A percentile compares a stretch with the other conserved stretches of the same genome.
These are phyloP conservation scores for Galerucella pusilla DNA, from an alignment of 2,888 invertebrate genomes.

Conservation along the genomic window DNA sequence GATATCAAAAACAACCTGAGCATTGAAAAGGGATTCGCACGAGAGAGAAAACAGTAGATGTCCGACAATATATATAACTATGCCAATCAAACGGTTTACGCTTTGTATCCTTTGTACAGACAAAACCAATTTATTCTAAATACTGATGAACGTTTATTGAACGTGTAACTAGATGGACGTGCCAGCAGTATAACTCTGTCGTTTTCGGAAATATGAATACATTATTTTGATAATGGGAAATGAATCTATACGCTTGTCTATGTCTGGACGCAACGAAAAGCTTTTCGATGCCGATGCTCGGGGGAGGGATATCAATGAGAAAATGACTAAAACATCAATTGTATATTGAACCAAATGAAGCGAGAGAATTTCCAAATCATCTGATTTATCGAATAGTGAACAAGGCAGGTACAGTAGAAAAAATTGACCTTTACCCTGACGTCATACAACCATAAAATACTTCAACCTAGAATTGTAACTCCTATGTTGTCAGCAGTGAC, in stretches of 20 bases:
- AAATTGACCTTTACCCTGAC: no score
- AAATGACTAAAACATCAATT: background rate
- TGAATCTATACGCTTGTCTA: slow-evolving; percentile 36
- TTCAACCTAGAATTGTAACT: no score
- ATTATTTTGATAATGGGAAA: slow-evolving; percentile 46
- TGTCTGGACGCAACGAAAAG: slow-evolving; percentile 30
- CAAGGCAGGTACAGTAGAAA: background rate
- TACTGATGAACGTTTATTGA: slow-evolving; percentile 46
- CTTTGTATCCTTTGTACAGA: slow-evolving; percentile 53
- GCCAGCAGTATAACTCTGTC: slow-evolving; percentile 33
- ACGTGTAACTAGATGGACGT: slow-evolving; percentile 41
- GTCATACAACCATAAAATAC: no score
- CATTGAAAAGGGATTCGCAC: slow-evolving; percentile 14
- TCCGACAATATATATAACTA: slow-evolving; percentile 53
- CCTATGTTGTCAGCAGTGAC: no score
- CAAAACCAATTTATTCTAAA: slow-evolving; percentile 54
- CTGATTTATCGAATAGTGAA: background rate
- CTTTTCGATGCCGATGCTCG: slow-evolving; percentile 5
- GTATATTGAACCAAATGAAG: background rate
- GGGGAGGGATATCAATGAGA: background rate
- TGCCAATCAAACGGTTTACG: slow-evolving; percentile 58
- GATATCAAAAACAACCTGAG: slow-evolving; percentile 39
- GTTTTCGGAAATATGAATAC: slow-evolving; percentile 48
- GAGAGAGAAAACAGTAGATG: slow-evolving; percentile 34
- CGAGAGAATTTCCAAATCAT: background rate